phyloP scores from a whole-genome alignment of 2,888 invertebrate species.

The Aphodius sticticus region DNA sequence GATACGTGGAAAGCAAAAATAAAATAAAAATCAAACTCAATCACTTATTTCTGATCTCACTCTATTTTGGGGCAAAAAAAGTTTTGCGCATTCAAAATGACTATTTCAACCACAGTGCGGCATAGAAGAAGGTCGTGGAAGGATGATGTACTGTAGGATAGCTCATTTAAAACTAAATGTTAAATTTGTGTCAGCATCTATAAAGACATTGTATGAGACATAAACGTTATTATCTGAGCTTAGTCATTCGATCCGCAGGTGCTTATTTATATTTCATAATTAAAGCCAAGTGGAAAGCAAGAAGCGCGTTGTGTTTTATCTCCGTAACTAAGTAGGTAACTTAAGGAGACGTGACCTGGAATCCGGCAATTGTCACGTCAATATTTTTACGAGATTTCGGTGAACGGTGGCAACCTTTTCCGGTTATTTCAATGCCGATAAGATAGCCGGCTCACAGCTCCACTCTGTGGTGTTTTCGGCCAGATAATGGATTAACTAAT shows the following conservation, averaged over 20 bases:
- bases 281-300: neutral
- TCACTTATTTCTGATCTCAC: no score
- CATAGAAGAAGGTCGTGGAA: no score
- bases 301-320: neutral
- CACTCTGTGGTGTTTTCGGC: neutral
- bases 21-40: no score
- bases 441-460: neutral
- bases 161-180: no score
- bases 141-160: no score
- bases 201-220: no score
- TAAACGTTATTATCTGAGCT: neutral
- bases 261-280: neutral
- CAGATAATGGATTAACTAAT: neutral
- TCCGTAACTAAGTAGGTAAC: neutral
- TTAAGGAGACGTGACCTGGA: neutral
- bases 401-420: neutral
- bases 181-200: no score
- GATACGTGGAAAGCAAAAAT: no score
- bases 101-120: no score
- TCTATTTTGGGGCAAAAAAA: no score
- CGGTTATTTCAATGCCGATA: neutral
- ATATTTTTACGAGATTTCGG: neutral
- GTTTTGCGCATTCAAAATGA: no score
- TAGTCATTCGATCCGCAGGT: neutral
- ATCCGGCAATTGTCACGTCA: neutral